Evolutionary conservation across 2,888 invertebrate species (phyloP), one percentile per base, ranked within the genome.

Genomic region (Leucophenga maculata): DNA sequence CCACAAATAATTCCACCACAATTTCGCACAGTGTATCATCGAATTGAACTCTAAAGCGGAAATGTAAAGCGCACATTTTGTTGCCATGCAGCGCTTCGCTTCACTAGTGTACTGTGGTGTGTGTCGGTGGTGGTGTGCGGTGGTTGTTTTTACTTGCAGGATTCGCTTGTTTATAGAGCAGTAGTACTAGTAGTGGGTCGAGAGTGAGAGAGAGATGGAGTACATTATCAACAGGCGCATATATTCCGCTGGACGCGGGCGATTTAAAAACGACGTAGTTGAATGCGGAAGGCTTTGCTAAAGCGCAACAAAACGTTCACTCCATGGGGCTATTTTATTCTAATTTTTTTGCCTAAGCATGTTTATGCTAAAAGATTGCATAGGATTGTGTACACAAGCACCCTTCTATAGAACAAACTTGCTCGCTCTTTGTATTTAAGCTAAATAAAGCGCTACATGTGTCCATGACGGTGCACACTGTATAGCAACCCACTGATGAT

Each of bases 351-450:
- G 14, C 50, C 22, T 57, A 64, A 48, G 22, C 48, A 64, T 64
- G 62, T 84, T 84, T 81, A 81, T 81, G 80, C 82, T 84, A 84
- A 81, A 81, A 64, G 84, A 81, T 81, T 81, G 84, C 80, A 82
- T 79, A 82, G 83, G 79, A 14, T 59, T 54, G 26, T 16, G 39
- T 16, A 60, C 16, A 44, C 60, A 44, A 16, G 39, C 44, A 44
- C 18, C 18, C 50, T 50, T 50, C n/a, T 18, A 50, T 18, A 18
- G 2, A 16, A n/a, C 14, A 18, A 16, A 26, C 62, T 14, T 16
- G 22, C 50, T 54, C 62, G 62, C 65, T 54, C 69, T 50, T 16
- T n/a, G n/a, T 6, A 1, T 83, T 80, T 82, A 83, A 79, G 84
- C 78, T 81, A 82, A 82, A 81, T 81, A 84, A 81, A 84, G 78